These are phyloP conservation scores for Hemibagrus wyckioides DNA, from an alignment of 2,113 vertebrate genomes.

Conservation along the genomic window DNA sequence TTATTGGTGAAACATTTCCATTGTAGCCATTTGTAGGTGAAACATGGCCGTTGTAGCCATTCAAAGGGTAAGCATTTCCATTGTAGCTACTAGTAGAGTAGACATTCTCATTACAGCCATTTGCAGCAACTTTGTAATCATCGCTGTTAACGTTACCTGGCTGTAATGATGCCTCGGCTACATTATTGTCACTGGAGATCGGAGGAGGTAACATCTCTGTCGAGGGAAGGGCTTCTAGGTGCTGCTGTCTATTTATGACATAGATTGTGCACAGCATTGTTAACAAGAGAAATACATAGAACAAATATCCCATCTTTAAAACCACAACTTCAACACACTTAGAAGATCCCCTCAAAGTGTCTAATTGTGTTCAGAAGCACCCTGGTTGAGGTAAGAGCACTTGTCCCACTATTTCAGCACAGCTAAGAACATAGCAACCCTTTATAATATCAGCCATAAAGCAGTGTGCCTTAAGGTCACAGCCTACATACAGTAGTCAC, in stretches of 20 bases:
- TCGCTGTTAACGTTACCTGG: constrained; percentile 46
- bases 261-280: not conserved
- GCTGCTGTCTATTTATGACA: constrained; percentile 47
- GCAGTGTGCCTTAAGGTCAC: not conserved
- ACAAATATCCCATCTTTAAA: not conserved
- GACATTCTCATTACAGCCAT: constrained; percentile 43
- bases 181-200: constrained; percentile 27
- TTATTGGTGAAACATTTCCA: not conserved
- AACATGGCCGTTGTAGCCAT: constrained; percentile 55
- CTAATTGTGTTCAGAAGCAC: not conserved
- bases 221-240: constrained; percentile 58
- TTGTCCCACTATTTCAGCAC: not conserved
- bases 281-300: not conserved
- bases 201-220: constrained; percentile 60
- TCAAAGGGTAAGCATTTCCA: constrained; percentile 17
- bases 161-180: constrained; percentile 28
- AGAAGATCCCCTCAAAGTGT: not conserved
- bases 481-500: not conserved
- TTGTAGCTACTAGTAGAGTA: constrained; percentile 51
- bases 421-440: constrained; percentile 1
- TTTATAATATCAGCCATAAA: not conserved
- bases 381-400: not conserved
- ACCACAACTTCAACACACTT: not conserved
- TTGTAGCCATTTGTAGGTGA: constrained; percentile 53
- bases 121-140: constrained; percentile 56